Evolutionary conservation across 2,113 vertebrate genomes (phyloP).

Genomic region (Tauraco erythrolophus): DNA sequence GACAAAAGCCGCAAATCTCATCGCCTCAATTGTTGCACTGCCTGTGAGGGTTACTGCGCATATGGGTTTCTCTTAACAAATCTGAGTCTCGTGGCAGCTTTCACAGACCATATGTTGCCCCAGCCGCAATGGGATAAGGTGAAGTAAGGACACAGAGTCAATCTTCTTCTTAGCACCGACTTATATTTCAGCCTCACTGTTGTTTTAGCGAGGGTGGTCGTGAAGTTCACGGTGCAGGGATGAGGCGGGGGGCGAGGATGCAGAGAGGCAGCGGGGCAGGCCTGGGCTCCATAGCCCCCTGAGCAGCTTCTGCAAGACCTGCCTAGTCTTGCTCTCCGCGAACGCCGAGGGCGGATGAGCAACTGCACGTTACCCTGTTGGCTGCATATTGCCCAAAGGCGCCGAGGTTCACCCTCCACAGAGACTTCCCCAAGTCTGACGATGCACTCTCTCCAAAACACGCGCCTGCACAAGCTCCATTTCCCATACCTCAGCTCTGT

Average conservation of each 20-base stretch:
- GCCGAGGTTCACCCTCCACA: not conserved
- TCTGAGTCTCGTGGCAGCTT: not conserved
- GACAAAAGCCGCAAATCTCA: not conserved
- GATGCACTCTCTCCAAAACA: not conserved
- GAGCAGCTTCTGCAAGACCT: not conserved
- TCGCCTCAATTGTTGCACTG: not conserved
- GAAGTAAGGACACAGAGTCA: not conserved
- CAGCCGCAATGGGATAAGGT: not conserved
- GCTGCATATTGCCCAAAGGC: not conserved
- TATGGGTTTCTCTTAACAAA: not conserved
- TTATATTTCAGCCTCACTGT: not conserved
- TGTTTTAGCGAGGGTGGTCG: not conserved
- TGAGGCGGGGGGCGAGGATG: rapidly evolving
- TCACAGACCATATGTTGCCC: not conserved
- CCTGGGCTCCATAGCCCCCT: not conserved
- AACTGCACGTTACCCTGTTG: not conserved
- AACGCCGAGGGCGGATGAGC: not conserved
- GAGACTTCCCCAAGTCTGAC: not conserved
- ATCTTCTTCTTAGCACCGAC: not conserved
- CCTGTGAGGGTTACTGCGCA: not conserved
- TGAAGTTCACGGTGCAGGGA: not conserved
- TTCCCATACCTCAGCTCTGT: not conserved
- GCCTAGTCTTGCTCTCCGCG: rapidly evolving
- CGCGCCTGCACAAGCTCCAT: not conserved
- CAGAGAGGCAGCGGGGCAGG: not conserved